A percentile compares a stretch with the other conserved stretches of the same genome.
phyloP scores from a whole-genome alignment of 35 echinoderm and acorn worm species.

The Anneissia japonica region DNA sequence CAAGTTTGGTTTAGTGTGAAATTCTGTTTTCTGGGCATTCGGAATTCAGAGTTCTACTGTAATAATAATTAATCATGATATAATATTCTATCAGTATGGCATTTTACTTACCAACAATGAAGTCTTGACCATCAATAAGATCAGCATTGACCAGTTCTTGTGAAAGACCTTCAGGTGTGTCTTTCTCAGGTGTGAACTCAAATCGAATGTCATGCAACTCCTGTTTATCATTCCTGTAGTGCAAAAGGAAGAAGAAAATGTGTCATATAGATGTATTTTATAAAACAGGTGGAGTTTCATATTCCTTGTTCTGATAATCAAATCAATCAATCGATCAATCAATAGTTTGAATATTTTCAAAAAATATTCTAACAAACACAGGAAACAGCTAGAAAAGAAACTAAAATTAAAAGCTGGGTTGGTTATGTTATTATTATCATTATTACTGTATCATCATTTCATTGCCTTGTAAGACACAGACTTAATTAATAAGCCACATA shows the following conservation, averaged over 20 bases:
- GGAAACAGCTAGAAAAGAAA: neutral
- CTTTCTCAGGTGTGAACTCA: conserved; percentile 74
- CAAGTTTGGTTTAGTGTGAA: neutral
- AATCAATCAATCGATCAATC: neutral
- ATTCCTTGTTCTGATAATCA: neutral
- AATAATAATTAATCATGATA: too few relatives aligned
- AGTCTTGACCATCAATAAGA: conserved; percentile 80
- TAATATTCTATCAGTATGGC: too few relatives aligned
- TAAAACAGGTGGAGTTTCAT: neutral
- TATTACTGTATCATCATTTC: too few relatives aligned
- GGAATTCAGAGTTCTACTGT: too few relatives aligned
- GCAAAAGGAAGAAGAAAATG: neutral
- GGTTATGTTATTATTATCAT: neutral
- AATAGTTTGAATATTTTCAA: neutral
- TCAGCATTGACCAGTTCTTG: conserved; percentile 85
- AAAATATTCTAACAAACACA: neutral
- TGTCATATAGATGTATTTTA: neutral
- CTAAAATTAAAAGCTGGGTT: neutral
- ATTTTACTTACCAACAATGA: conserved; percentile 95
- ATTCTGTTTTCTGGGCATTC: too few relatives aligned
- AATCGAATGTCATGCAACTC: conserved; percentile 95
- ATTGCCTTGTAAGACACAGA: too few relatives aligned
- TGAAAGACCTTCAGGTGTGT: conserved; percentile 75
- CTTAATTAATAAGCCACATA: too few relatives aligned
- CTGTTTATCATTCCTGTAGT: conserved; percentile 68